Conservation (phyloP, 37 sponge, comb jelly and placozoan genomes). For the Tethya wilhelma region DNA sequence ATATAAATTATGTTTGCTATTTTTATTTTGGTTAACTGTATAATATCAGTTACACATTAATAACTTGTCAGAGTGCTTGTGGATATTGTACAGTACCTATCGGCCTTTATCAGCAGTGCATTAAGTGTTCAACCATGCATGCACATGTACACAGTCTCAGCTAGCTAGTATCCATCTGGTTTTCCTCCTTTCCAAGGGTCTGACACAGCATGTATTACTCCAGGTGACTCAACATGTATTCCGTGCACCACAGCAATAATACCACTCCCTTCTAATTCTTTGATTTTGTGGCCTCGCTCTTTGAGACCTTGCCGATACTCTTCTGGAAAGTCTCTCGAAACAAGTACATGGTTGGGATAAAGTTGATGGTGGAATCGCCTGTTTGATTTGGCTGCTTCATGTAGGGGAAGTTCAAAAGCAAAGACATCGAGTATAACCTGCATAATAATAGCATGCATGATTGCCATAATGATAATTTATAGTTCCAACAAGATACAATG, state of each 20-base stretch:
- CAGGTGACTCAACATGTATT: slow-evolving; percentile 38
- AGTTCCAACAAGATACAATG: not conserved
- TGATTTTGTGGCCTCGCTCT: slow-evolving; percentile 39
- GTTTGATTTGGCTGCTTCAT: slow-evolving; percentile 41
- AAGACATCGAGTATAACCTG: slow-evolving; percentile 76
- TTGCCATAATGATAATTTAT: too few species aligned
- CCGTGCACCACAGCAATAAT: slow-evolving; percentile 69
- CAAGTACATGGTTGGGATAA: slow-evolving; percentile 55
- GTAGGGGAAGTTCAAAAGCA: slow-evolving; percentile 42
- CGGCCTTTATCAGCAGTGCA: too few species aligned
- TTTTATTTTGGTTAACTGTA: not conserved
- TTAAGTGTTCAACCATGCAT: too few species aligned
- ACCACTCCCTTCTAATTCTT: not conserved
- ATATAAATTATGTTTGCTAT: not conserved
- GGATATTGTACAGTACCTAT: not conserved
- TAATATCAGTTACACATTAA: not conserved
- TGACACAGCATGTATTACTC: slow-evolving; percentile 54
- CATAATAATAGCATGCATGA: too few species aligned
- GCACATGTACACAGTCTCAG: too few species aligned
- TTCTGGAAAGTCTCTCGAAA: slow-evolving; percentile 65
- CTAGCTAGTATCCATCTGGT: slow-evolving; percentile 70
- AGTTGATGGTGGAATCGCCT: slow-evolving; percentile 84
- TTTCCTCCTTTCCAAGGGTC: slow-evolving; percentile 85
- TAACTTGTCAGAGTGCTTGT: not conserved
- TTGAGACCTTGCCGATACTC: slow-evolving; percentile 24